These are phyloP conservation scores for Lordiphosa fenestrarum DNA, from an alignment of 2,888 invertebrate genomes.

Conservation along the genomic window DNA sequence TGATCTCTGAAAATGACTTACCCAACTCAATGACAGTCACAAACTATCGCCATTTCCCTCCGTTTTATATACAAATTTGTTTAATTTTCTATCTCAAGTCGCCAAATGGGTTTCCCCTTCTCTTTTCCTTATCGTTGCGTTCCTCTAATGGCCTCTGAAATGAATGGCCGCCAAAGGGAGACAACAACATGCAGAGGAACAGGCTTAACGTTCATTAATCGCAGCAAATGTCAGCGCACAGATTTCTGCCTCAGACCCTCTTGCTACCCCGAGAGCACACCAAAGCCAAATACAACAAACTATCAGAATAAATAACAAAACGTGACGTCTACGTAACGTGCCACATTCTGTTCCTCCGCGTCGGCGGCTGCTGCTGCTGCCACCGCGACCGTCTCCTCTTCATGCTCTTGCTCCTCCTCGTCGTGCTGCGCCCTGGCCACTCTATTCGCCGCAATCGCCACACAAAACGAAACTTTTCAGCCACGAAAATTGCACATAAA, in stretches of 20 bases:
- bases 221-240: conserved; percentile 60
- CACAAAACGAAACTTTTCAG: conserved; percentile 57
- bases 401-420: background rate
- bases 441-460: conserved; percentile 32
- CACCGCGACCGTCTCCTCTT: too few species aligned
- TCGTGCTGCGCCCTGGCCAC: background rate
- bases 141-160: conserved; percentile 7
- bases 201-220: conserved; percentile 55
- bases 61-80: too few species aligned
- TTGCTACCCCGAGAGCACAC: conserved; percentile 6
- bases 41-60: too few species aligned
- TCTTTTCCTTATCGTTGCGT: background rate
- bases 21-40: too few species aligned
- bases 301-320: conserved; percentile 56
- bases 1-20: too few species aligned
- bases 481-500: conserved; percentile 73
- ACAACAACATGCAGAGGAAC: conserved; percentile 26
- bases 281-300: conserved; percentile 27
- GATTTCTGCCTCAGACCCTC: conserved; percentile 35
- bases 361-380: background rate
- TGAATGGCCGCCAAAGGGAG: conserved; percentile 60
- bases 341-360: conserved; percentile 18
- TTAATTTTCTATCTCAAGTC: too few species aligned
- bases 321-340: conserved; percentile 53
- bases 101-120: too few species aligned